Percentiles rank a stretch among this genome's conserved stretches.
Conservation (phyloP, 2,113 vertebrate species). For the Crotalus viridis region DNA sequence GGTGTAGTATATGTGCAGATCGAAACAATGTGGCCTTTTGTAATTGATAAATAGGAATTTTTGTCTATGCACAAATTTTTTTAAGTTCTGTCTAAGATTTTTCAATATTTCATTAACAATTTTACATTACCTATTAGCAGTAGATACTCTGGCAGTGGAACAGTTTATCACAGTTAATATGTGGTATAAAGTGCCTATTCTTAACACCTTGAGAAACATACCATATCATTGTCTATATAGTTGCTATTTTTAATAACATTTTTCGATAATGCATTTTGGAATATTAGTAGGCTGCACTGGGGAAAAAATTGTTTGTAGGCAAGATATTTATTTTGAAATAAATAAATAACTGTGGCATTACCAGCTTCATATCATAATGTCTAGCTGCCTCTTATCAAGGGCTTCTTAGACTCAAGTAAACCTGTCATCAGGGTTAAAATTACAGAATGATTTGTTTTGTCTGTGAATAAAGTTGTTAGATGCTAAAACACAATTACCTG, state of each 20-base stretch:
- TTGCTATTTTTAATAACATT: not conserved
- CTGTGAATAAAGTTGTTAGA: not conserved
- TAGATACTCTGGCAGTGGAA: not conserved
- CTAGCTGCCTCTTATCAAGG: not conserved
- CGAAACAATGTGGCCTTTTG: not conserved
- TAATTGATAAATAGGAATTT: not conserved
- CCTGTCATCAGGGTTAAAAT: not conserved
- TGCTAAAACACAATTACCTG: not conserved
- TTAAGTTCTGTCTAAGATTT: not conserved
- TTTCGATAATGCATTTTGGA: not conserved
- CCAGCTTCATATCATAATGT: not conserved
- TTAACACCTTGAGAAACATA: not conserved
- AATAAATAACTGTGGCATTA: not conserved
- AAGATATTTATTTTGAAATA: not conserved
- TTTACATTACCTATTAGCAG: not conserved
- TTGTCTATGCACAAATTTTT: not conserved
- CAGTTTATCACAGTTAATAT: not conserved
- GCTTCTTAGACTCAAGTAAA: not conserved
- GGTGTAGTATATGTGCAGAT: not conserved
- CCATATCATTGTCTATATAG: not conserved
- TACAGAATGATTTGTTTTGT: not conserved
- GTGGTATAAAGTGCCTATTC: not conserved
- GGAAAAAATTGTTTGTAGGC: not conserved
- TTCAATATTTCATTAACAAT: not conserved
- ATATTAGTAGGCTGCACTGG: not conserved